These are phyloP conservation scores for Carapus acus DNA, from an alignment of 2,797 vertebrate genomes.

Conservation along the genomic window DNA sequence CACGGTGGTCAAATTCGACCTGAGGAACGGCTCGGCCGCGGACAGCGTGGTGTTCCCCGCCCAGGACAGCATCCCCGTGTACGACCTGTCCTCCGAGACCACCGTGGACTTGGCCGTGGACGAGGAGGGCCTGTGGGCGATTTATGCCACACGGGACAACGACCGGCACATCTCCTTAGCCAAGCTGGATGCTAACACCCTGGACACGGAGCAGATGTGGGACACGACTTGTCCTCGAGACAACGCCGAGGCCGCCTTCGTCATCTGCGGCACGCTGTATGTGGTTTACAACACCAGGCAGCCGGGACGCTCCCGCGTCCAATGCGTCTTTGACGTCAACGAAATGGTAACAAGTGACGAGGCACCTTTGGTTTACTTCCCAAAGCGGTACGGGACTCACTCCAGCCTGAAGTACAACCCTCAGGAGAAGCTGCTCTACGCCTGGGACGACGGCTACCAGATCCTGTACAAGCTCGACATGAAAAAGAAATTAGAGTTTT, in stretches of 20 bases:
- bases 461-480: slow-evolving; percentile 93
- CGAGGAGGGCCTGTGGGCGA: slow-evolving; percentile 92
- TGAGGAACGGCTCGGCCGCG: slow-evolving; percentile 75
- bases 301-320: slow-evolving; percentile 87
- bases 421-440: slow-evolving; percentile 86
- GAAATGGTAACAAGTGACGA: slow-evolving; percentile 83
- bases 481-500: slow-evolving; percentile 85
- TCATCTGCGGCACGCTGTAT: slow-evolving; percentile 91
- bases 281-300: slow-evolving; percentile 93
- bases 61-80: slow-evolving; percentile 74
- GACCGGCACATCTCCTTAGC: slow-evolving; percentile 87
- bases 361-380: slow-evolving; percentile 86
- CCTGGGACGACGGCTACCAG: slow-evolving; percentile 98
- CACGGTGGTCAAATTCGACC: slow-evolving; percentile 85
- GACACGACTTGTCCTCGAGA: slow-evolving; percentile 89
- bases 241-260: slow-evolving; percentile 89
- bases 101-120: slow-evolving; percentile 88
- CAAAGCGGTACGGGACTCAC: slow-evolving; percentile 89
- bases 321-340: slow-evolving; percentile 92
- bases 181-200: slow-evolving; percentile 81
- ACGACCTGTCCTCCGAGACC: slow-evolving; percentile 80
- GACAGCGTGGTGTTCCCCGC: slow-evolving; percentile 87
- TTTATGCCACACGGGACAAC: slow-evolving; percentile 85
- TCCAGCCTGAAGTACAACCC: slow-evolving; percentile 95
- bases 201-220: slow-evolving; percentile 95